Conservation (phyloP, 1,140 invertebrate species). For the Bombus impatiens region DNA sequence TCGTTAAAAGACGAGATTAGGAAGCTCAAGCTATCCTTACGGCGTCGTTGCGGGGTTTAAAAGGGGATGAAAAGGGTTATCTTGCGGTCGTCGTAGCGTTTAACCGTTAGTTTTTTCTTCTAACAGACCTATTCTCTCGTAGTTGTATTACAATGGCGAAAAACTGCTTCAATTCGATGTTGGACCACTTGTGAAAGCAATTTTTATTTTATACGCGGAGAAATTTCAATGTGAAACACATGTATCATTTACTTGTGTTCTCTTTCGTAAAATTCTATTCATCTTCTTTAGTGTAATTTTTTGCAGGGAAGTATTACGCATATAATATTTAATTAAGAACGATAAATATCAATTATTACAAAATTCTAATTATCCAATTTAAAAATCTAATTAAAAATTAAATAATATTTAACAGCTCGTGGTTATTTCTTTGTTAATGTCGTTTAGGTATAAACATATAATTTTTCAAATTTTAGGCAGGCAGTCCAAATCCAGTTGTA, state of each 20-base stretch:
- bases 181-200: neutral
- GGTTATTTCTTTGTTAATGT: neutral
- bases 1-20: slow-evolving; percentile 15
- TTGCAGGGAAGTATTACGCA: too few relatives aligned
- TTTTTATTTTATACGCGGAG: neutral
- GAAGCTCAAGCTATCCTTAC: neutral
- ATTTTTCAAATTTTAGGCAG: slow-evolving; percentile 74
- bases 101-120: slow-evolving; percentile 3
- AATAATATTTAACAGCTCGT: neutral
- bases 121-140: neutral
- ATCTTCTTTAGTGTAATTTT: neutral
- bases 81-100: neutral
- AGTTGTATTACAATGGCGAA: neutral
- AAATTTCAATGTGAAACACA: neutral
- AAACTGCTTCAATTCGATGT: neutral
- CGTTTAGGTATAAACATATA: neutral
- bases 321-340: too few relatives aligned
- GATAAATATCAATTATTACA: too few relatives aligned
- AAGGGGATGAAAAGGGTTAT: slow-evolving; percentile 29
- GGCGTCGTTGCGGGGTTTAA: slow-evolving; percentile 2
- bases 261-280: neutral
- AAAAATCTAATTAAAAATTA: neutral
- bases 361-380: neutral
- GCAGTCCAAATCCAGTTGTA: slow-evolving; percentile 82
- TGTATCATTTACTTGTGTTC: neutral